These are phyloP conservation scores for Chromoteleia sp. DNA, from an alignment of 2,888 invertebrate species.

Conservation along the genomic window DNA sequence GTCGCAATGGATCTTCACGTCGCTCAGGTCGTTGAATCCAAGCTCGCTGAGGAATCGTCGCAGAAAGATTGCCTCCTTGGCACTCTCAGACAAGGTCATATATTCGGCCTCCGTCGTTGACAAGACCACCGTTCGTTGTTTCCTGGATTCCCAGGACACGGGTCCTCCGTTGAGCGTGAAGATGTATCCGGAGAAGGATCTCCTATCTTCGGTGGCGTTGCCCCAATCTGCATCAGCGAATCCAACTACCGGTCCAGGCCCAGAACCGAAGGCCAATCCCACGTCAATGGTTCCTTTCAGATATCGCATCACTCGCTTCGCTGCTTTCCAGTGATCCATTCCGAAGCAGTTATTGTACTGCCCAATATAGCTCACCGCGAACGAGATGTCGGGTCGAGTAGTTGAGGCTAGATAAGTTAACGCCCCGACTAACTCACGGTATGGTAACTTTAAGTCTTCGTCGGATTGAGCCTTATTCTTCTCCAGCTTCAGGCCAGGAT, in stretches of 20 bases:
- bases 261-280: conserved; percentile 70
- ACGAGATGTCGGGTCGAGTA: conserved; percentile 60
- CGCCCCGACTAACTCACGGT: conserved; percentile 53
- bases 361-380: conserved; percentile 53
- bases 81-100: conserved; percentile 63
- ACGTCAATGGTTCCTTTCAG: conserved; percentile 72
- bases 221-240: conserved; percentile 74
- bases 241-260: conserved; percentile 57
- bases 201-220: conserved; percentile 63
- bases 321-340: conserved; percentile 29
- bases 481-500: conserved; percentile 13
- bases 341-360: conserved; percentile 57
- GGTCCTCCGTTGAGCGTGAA: conserved; percentile 62
- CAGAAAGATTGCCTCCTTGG: conserved; percentile 56
- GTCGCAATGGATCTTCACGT: conserved; percentile 51
- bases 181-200: conserved; percentile 72
- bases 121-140: conserved; percentile 51
- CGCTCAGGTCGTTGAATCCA: conserved; percentile 31
- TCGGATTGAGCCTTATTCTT: conserved; percentile 29
- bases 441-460: conserved; percentile 31
- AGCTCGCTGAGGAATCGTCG: conserved; percentile 61
- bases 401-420: conserved; percentile 58
- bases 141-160: conserved; percentile 69
- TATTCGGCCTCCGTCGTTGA: conserved; percentile 4
- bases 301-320: conserved; percentile 74